These are phyloP conservation scores for Drosophila mimica DNA, from an alignment of 2,888 invertebrate genomes.

Conservation along the genomic window DNA sequence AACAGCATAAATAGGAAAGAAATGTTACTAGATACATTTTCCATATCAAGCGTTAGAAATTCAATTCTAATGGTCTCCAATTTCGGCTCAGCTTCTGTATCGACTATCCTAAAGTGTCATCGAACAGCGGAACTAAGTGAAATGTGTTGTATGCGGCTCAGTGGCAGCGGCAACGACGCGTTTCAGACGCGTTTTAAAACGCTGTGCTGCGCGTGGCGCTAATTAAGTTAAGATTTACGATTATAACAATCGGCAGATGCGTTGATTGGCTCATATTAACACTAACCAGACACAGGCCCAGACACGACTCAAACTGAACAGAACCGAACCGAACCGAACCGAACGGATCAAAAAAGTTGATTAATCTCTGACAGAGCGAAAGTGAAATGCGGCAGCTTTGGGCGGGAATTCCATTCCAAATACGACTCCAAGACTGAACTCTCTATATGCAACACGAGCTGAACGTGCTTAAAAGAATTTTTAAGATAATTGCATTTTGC, in stretches of 20 bases:
- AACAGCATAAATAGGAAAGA: not conserved
- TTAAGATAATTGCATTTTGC: conserved; percentile 32
- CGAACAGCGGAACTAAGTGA: conserved; percentile 37
- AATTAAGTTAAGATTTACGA: conserved; percentile 75
- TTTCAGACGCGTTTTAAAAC: conserved; percentile 61
- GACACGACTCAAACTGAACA: not conserved
- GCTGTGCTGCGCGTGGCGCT: conserved; percentile 70
- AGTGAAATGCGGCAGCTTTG: conserved; percentile 45
- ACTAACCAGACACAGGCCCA: conserved; percentile 30
- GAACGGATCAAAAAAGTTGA: conserved; percentile 45
- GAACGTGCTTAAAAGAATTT: conserved; percentile 9
- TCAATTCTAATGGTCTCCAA: not conserved
- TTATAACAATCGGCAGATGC: conserved; percentile 43
- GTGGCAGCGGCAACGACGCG: conserved; percentile 62
- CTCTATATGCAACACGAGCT: conserved; percentile 9
- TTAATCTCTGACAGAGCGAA: conserved; percentile 58
- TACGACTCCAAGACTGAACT: conserved; percentile 14
- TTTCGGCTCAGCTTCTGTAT: conserved; percentile 5
- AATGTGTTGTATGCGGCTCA: conserved; percentile 54
- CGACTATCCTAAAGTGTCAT: conserved; percentile 15
- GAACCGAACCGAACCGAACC: not conserved
- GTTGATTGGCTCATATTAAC: conserved; percentile 60
- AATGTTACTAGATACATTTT: not conserved
- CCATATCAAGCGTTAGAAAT: not conserved
- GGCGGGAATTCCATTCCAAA: conserved; percentile 19